These are phyloP conservation scores for Ardeotis arabs DNA, from an alignment of 2,113 vertebrate genomes.

Conservation along the genomic window DNA sequence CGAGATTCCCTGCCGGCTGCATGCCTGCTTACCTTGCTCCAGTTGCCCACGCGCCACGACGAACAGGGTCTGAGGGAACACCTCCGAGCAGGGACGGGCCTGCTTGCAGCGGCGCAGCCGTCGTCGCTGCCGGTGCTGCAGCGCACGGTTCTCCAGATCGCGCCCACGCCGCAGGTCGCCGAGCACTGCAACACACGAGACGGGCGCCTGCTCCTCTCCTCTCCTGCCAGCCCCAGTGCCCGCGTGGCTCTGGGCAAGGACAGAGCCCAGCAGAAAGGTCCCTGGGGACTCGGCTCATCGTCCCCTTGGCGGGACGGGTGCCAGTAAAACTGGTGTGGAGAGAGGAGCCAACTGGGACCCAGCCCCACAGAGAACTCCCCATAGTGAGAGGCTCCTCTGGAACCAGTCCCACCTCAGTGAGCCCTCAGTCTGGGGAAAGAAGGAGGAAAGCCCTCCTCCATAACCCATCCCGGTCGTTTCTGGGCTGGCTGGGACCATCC, in stretches of 20 bases:
- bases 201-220: background rate
- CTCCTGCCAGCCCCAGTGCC: background rate
- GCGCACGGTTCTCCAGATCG: slow-evolving; percentile 85
- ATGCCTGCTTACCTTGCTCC: slow-evolving; percentile 83
- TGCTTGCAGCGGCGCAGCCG: slow-evolving; percentile 72
- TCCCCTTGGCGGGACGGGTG: rapidly evolving
- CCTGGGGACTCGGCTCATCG: background rate
- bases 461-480: no score
- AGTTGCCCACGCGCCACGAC: slow-evolving; percentile 83
- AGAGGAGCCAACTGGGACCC: background rate
- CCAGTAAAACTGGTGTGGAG: background rate
- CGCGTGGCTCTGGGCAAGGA: background rate
- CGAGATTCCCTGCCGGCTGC: rapidly evolving
- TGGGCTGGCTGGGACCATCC: background rate
- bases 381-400: background rate
- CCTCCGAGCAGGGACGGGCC: slow-evolving; percentile 86
- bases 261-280: background rate
- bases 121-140: slow-evolving; percentile 80
- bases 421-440: background rate
- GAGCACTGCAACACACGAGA: slow-evolving; percentile 83
- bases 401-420: background rate
- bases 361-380: background rate
- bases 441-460: background rate
- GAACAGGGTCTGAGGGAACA: slow-evolving; percentile 93
- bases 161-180: slow-evolving; percentile 91